Evolutionary conservation across 2,113 vertebrate genomes (phyloP).

Genomic region (Alethe diademata): DNA sequence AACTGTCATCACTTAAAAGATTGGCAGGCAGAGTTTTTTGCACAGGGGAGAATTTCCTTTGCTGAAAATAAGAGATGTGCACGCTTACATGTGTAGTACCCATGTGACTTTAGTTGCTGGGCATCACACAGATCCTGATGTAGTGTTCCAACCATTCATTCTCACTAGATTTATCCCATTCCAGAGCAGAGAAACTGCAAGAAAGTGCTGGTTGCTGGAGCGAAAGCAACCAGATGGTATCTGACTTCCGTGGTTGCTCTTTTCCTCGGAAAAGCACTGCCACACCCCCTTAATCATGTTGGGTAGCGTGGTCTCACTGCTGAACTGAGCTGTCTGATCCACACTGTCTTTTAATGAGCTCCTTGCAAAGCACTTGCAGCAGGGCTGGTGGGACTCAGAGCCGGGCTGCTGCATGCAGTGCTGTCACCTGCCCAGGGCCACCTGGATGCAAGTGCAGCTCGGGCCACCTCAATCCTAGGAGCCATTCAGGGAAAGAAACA

Average conservation of each 20-base stretch:
- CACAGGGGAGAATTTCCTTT: background rate
- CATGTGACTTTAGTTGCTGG: background rate
- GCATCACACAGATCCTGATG: accelerated
- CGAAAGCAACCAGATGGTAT: background rate
- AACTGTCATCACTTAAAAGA: background rate
- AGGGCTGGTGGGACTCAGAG: background rate
- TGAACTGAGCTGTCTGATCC: background rate
- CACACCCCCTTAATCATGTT: background rate
- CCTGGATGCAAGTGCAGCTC: background rate
- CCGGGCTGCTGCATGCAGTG: background rate
- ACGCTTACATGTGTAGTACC: accelerated
- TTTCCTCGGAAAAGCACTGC: background rate
- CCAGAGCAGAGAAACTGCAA: background rate
- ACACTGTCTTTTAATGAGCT: background rate
- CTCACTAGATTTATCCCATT: background rate
- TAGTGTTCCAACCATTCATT: background rate
- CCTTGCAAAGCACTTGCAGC: background rate
- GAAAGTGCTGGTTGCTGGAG: background rate
- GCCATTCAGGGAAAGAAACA: background rate
- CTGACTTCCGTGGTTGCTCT: background rate
- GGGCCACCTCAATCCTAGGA: background rate
- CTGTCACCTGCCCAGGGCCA: background rate
- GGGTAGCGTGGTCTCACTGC: background rate
- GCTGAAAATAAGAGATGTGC: background rate
- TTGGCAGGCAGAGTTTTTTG: background rate